Base-by-base conservation (phyloP, 2,113 vertebrate species). In the Nannobrachium achirus region DNA sequence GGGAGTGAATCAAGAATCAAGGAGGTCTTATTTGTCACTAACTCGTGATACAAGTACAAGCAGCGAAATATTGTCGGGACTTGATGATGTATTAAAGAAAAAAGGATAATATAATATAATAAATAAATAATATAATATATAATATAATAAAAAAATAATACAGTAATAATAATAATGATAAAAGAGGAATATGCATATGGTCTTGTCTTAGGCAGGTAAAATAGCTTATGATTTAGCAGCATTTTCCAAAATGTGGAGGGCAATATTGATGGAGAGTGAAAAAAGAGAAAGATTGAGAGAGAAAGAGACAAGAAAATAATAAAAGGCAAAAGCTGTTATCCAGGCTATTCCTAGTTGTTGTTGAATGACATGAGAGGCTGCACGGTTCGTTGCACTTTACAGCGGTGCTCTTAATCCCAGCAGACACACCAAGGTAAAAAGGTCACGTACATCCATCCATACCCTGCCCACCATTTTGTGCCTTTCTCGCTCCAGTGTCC, bases 371-470 rank as follows among this genome's bases (percentile, higher is more conserved):
- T 6, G n/a, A 50, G 45, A 41, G 48, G 5, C 18, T 33, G 55
- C 8, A 11, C 2, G 7, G 57, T 46, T 8, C 58, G 25, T 60
- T 40, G 7, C 48, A 1, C 69, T 66, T 41, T 62, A 8, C n/a
- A 3, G 39, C 13, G 5, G 9, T 13, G 3, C 13, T 55, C 3
- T 39, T 18, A 38, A 51, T 67, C 44, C 52, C 40, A 39, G 62
- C 5, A 62, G 50, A 65, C 13, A 11, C 4, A 18, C 14, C 44
- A 49, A n/a, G 49, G 57, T 51, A 65, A 5, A 68, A 58, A 40
- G 52, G 48, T 59, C 55, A 78, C 41, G 58, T 46, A 64, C 70
- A 80, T 66, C 48, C 15, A 63, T 25, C 48, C 15, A 63, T 25
- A 62, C 20, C 4, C 45, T 3, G 25, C 8, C 15, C 63, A 49